phyloP scores from a whole-genome alignment of 2,888 invertebrate genomes.

The Apeira syringaria region DNA sequence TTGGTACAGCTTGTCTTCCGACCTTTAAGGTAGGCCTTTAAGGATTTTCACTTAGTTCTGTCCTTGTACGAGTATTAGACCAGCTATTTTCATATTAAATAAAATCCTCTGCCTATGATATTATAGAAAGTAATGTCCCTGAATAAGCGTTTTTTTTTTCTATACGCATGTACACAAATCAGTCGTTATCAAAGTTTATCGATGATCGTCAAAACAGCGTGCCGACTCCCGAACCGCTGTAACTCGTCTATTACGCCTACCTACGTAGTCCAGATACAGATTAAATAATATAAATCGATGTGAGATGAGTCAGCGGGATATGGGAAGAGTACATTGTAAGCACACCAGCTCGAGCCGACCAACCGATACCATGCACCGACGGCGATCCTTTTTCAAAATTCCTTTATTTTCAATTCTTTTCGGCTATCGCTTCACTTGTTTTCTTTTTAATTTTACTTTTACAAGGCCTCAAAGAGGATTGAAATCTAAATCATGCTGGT shows the following conservation, averaged over 20 bases:
- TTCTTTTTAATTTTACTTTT: constrained; percentile 38
- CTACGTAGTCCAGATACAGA: constrained; percentile 59
- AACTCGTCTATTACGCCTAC: constrained; percentile 69
- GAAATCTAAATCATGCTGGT: constrained; percentile 70
- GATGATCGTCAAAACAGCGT: constrained; percentile 57
- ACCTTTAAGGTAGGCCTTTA: no score
- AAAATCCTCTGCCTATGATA: no score
- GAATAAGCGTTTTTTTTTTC: no score
- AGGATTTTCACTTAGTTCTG: no score
- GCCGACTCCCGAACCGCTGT: constrained; percentile 59
- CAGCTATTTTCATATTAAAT: no score
- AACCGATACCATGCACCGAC: constrained; percentile 42
- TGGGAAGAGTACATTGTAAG: constrained; percentile 55
- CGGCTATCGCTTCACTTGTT: constrained; percentile 28
- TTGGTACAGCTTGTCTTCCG: no score
- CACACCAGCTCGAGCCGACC: constrained; percentile 40
- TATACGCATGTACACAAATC: no score
- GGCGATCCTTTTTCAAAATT: constrained; percentile 53
- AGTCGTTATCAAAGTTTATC: constrained; percentile 47
- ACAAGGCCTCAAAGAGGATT: constrained; percentile 64
- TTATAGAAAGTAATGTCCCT: no score
- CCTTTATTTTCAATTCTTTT: constrained; percentile 43
- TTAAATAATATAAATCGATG: constrained; percentile 79
- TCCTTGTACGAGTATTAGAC: no score
- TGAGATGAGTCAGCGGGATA: constrained; percentile 66